These are phyloP conservation scores for Argopecten irradians DNA, from an alignment of 1,140 invertebrate genomes.

Conservation along the genomic window DNA sequence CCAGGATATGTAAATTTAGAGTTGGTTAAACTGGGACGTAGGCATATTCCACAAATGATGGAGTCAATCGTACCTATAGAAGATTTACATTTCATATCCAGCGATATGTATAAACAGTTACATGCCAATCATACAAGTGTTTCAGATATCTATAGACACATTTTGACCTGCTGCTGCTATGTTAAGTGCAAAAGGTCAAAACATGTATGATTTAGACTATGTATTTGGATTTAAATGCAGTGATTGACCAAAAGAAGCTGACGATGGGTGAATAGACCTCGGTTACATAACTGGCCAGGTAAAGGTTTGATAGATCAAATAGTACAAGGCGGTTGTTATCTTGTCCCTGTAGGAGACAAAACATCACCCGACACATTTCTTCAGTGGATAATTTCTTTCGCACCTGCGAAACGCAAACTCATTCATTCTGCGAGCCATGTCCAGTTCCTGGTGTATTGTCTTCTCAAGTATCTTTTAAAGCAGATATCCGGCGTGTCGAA, in stretches of 20 bases:
- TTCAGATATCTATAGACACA: not conserved
- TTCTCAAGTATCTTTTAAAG: conserved; percentile 19
- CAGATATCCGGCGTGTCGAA: not conserved
- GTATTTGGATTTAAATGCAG: not conserved
- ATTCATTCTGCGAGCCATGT: conserved; percentile 32
- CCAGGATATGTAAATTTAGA: not conserved
- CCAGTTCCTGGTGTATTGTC: conserved; percentile 30
- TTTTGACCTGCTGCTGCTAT: not conserved
- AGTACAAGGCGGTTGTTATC: conserved; percentile 19
- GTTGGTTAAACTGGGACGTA: not conserved
- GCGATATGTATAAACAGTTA: not conserved
- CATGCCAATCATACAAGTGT: not conserved
- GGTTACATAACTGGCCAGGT: not conserved
- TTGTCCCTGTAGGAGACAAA: conserved; percentile 31
- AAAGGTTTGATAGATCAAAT: not conserved
- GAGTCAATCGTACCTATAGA: not conserved
- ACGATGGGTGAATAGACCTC: conserved; percentile 21
- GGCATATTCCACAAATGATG: not conserved
- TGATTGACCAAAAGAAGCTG: not conserved
- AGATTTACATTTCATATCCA: not conserved
- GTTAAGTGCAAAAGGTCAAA: not conserved
- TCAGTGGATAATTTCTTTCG: conserved; percentile 34
- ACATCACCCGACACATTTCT: not conserved
- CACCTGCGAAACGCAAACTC: conserved; percentile 27
- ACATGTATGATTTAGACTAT: not conserved